Conservation (phyloP, 2,888 invertebrate species). For the Stenurella melanura region DNA sequence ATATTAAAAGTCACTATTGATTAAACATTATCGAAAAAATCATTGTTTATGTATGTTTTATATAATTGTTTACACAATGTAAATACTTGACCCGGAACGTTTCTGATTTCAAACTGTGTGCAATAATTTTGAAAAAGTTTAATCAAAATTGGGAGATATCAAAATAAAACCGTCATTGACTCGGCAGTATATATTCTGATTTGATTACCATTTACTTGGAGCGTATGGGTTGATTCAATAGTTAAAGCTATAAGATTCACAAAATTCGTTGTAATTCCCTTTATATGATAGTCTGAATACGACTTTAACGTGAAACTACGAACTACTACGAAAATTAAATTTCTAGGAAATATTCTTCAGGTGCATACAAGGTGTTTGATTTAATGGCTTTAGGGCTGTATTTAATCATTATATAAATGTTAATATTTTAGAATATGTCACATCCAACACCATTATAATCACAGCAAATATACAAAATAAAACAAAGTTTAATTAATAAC, state of each 20-base stretch:
- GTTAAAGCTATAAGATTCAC: conserved; percentile 39
- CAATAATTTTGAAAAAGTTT: too few species aligned
- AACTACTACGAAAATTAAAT: conserved; percentile 28
- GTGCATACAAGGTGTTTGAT: conserved; percentile 56
- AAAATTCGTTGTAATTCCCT: conserved; percentile 42
- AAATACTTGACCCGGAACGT: too few species aligned
- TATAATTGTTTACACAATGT: too few species aligned
- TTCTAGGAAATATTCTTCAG: conserved; percentile 46
- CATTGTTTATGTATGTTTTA: too few species aligned
- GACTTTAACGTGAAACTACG: conserved; percentile 33
- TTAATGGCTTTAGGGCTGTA: conserved; percentile 57
- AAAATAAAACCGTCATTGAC: too few species aligned
- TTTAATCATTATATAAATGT: conserved; percentile 57
- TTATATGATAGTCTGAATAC: conserved; percentile 38
- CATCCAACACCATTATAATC: conserved; percentile 70
- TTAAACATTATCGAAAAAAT: too few species aligned
- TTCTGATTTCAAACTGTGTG: too few species aligned
- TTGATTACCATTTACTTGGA: conserved; percentile 38
- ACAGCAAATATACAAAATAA: conserved; percentile 70
- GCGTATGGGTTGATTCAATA: conserved; percentile 32
- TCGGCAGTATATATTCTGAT: conserved; percentile 40
- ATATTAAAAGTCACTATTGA: too few species aligned
- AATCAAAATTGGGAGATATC: too few species aligned
- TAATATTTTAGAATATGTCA: conserved; percentile 69
- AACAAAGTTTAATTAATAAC: conserved; percentile 65